A percentile compares a stretch with the other conserved stretches of the same genome.
Conservation (phyloP, 2,113 vertebrate genomes). For the Alces alces region DNA sequence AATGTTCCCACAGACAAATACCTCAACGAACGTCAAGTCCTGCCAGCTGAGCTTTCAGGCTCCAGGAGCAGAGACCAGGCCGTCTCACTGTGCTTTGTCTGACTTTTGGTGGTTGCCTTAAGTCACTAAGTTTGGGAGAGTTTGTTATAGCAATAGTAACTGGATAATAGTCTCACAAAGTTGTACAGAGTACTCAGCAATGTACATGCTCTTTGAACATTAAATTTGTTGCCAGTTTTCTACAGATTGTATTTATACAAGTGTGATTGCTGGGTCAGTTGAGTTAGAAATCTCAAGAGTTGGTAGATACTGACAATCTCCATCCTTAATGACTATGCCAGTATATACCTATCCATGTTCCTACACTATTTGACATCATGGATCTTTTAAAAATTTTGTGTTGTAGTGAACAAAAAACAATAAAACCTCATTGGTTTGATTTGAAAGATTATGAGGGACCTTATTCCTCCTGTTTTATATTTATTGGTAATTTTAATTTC, state of each 20-base stretch:
- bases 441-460: background rate
- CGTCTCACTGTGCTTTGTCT: background rate
- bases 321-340: background rate
- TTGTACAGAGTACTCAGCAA: background rate
- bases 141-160: background rate
- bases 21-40: background rate
- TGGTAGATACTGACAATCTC: background rate
- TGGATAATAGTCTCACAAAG: background rate
- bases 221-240: background rate
- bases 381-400: background rate
- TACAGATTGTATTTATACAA: background rate
- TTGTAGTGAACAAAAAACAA: background rate
- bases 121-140: background rate
- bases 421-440: background rate
- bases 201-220: background rate
- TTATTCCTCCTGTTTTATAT: background rate
- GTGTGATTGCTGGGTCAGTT: background rate
- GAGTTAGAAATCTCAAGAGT: background rate
- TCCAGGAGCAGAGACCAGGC: background rate
- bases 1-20: background rate
- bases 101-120: background rate
- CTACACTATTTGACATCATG: background rate
- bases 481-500: background rate
- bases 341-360: background rate
- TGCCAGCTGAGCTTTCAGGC: background rate